Evolutionary conservation across 2,797 vertebrate species (phyloP), one percentile per base, ranked within the genome.

Genomic region (Poecilia gillii): DNA sequence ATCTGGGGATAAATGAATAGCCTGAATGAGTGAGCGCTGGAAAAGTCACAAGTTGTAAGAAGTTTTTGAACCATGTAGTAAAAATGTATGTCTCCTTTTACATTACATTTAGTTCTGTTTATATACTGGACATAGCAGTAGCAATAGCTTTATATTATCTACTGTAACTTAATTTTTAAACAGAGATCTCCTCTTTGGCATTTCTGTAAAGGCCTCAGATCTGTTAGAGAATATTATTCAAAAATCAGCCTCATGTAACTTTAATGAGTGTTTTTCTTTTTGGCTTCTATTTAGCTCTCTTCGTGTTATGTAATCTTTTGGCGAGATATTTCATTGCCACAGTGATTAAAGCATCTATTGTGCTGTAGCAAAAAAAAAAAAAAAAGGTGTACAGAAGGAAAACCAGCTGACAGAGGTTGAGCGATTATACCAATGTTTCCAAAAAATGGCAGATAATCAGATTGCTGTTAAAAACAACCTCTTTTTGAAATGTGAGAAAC

Each of bases 1-100:
- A 89, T 85, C 73, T 55, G n/a, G 18, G 49, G 87, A 33, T 76
- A 55, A 81, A 84, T 92, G 87, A 88, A 85, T 76, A 43, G 57
- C 80, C 51, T 39, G 53, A 45, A 78, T 45, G 76, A 81, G 59
- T 87, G 72, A 73, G 71, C 31, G 36, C 72, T 79, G 9, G 62
- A 77, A 79, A 68, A 11, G 76, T 49, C 51, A 14, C 74, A 76
- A 80, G 73, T 81, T 82, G 28, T 74, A 46, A 25, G 7, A 28
- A 11, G 11, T 77, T 83, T 57, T n/a, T 41, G 31, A 83, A 76
- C 45, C 28, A 6, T 25, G 12, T 3, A 80, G 53, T 70, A 31
- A 41, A 72, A 47, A 77, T 9, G 11, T 12, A 57, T 39, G 25
- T 77, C 3, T 46, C 33, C 23, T 18, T 39, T 66, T 36, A 18